Conservation (phyloP, 2,113 vertebrate species). For the Physeter macrocephalus region DNA sequence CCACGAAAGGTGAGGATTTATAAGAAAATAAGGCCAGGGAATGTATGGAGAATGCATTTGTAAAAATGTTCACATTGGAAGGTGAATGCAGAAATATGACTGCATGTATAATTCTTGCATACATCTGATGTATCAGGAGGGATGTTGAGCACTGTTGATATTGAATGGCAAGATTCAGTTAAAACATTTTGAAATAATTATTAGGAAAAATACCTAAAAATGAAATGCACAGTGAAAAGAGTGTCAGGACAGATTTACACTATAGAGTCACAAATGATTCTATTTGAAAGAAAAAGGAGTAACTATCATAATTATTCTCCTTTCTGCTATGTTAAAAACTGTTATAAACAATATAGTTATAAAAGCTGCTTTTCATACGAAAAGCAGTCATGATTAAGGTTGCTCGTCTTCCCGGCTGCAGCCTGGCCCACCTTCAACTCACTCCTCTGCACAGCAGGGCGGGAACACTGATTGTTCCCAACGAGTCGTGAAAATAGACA, state of each 20-base stretch:
- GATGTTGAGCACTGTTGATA: neutral
- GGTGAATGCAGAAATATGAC: neutral
- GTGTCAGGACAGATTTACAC: neutral
- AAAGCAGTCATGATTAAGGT: neutral
- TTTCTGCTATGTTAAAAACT: neutral
- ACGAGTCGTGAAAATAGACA: neutral
- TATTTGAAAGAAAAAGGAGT: neutral
- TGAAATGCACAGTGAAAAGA: neutral
- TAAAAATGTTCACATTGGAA: neutral
- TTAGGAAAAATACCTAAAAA: neutral
- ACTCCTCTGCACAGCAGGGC: neutral
- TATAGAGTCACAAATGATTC: neutral
- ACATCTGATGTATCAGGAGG: neutral
- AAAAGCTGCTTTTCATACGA: neutral
- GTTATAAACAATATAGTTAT: neutral
- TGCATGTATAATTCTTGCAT: neutral
- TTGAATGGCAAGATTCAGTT: neutral
- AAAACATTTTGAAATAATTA: conserved; percentile 8
- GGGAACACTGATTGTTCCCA: neutral
- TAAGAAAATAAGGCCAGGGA: neutral
- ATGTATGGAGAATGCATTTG: neutral
- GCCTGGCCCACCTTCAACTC: neutral
- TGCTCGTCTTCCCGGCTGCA: neutral
- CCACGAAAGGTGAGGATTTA: neutral
- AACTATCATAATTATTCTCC: neutral